Conservation (phyloP, 1,140 invertebrate species). For the Pectinophora gossypiella region DNA sequence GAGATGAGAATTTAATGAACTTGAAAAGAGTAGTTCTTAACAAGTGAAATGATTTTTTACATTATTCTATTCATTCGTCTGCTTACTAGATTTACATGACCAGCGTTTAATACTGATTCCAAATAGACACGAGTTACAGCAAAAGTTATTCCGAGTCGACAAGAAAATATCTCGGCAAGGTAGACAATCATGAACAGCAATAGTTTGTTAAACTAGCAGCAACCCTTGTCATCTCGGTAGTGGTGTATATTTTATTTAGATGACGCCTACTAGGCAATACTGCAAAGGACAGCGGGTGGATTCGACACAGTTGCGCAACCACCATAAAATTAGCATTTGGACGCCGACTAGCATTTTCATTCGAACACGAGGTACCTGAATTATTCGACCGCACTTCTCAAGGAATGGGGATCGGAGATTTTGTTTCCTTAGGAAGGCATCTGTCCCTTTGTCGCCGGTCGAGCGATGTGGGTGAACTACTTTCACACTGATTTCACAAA, state of each 20-base stretch:
- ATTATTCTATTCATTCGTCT: too few relatives aligned
- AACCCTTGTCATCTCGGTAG: constrained; percentile 1
- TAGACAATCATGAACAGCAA: constrained; percentile 1
- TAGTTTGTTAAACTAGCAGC: neutral
- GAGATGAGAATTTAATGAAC: too few relatives aligned
- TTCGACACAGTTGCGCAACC: constrained; percentile 72
- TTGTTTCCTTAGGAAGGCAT: constrained; percentile 17
- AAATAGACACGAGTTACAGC: too few relatives aligned
- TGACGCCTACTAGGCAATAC: constrained; percentile 58
- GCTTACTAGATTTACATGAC: too few relatives aligned
- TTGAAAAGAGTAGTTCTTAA: too few relatives aligned
- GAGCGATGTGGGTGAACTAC: too few relatives aligned
- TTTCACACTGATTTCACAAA: too few relatives aligned
- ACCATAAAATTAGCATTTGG: constrained; percentile 77
- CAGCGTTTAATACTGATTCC: too few relatives aligned
- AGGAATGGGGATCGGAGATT: constrained; percentile 40
- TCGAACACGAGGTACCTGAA: constrained; percentile 61
- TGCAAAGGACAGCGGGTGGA: constrained; percentile 57
- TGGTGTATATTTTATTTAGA: constrained; percentile 32
- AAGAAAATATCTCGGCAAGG: too few relatives aligned
- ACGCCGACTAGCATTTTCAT: constrained; percentile 64
- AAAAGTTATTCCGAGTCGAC: too few relatives aligned
- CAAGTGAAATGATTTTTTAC: too few relatives aligned
- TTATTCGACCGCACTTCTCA: constrained; percentile 55
- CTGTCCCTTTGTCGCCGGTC: neutral